These are phyloP conservation scores for Rhyacichthys aspro DNA, from an alignment of 2,797 vertebrate species.

Conservation along the genomic window DNA sequence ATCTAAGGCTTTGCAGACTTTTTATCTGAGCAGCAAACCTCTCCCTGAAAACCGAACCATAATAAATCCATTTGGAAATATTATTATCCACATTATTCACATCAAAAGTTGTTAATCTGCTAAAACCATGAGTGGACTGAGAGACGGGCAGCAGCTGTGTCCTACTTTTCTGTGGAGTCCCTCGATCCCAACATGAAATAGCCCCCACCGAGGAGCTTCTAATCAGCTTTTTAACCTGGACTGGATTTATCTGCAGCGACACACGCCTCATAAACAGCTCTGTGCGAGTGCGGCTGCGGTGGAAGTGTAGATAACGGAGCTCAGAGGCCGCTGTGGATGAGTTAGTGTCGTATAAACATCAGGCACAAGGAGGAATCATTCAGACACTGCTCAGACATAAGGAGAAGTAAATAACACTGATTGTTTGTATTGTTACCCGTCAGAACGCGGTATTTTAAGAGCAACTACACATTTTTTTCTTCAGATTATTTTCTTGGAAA, in stretches of 20 bases:
- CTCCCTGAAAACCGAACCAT: neutral
- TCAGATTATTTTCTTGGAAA: too few relatives aligned
- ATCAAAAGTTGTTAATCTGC: neutral
- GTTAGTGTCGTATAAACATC: neutral
- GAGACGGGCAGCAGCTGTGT: slow-evolving; percentile 20
- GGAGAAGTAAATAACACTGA: too few relatives aligned
- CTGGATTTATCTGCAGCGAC: slow-evolving; percentile 20
- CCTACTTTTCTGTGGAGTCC: slow-evolving; percentile 10
- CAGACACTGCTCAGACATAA: too few relatives aligned
- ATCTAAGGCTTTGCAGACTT: too few relatives aligned
- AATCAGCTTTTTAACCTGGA: slow-evolving; percentile 35
- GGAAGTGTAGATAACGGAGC: slow-evolving; percentile 2
- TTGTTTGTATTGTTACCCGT: too few relatives aligned
- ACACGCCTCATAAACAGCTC: neutral
- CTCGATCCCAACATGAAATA: slow-evolving; percentile 3
- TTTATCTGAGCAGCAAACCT: too few relatives aligned
- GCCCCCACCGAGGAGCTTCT: slow-evolving; percentile 12
- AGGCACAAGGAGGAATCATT: too few relatives aligned
- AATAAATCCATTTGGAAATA: neutral
- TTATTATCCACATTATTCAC: slow-evolving; percentile 3
- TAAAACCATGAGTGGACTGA: neutral
- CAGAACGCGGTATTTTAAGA: too few relatives aligned
- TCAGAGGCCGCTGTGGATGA: neutral
- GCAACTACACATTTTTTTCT: too few relatives aligned
- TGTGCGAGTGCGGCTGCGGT: neutral